Evolutionary conservation across 2,888 invertebrate genomes (phyloP), one percentile per base, ranked within the genome.

Genomic region (Metopia argyrocephala): DNA sequence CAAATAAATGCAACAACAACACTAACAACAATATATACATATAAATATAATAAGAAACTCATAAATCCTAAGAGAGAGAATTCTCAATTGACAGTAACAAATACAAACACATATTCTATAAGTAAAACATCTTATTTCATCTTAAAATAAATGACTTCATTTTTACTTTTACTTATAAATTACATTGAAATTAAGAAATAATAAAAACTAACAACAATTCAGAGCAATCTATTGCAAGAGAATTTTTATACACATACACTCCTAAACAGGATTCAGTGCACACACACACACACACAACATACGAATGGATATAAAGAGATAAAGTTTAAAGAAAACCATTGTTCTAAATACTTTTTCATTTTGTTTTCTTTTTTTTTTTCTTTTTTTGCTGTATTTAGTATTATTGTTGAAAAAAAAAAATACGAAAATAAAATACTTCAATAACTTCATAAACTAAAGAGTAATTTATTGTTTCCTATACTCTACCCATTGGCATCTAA

Each of bases 121-220:
- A 54, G 54, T 52, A 18, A 48, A 28, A 20, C 27, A 15, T 48
- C 9, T 25, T 9, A 18, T n/a, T 56, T 25, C 54, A 25, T 20
- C 7, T 7, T 28, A 12, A 7, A 18, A 20, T 21, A 64, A 64
- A 64, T 64, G 64, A 50, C 50, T 27, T 64, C 28, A 64, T 64
- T 61, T 61, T 56, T 2, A n/a, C n/a, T n/a, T n/a, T n/a, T n/a
- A n/a, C n/a, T 21, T 15, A 25, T 9, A 65, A 50, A 66, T 50
- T n/a, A 57, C 46, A 56, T 48, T 73, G 27, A 56, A 65, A 57
- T 57, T 2, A 50, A 65, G 21, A 48, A 28, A 73, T 9, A 75
- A 23, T 21, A 23, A 27, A 25, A 15, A 38, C 38, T n/a, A 27
- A 25, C 23, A 56, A 56, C 25, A 54, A 27, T 5, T 27, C 25